Percentiles rank a stretch among this genome's conserved stretches.
phyloP scores from a whole-genome alignment of 2,113 vertebrate genomes.

The Tympanuchus pallidicinctus region DNA sequence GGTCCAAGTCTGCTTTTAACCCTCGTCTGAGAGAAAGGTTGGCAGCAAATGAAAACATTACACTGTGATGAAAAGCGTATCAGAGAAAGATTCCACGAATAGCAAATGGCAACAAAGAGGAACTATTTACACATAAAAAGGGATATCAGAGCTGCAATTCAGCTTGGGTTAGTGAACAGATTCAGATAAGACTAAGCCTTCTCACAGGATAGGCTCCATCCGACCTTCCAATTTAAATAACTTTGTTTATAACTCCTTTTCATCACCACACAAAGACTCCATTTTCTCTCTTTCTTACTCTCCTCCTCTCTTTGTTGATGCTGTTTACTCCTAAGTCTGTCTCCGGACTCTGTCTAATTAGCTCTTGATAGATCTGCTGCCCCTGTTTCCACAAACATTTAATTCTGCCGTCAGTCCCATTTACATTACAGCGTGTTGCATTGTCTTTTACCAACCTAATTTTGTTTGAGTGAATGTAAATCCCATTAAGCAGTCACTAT shows the following conservation, averaged over 20 bases:
- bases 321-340: slow-evolving; percentile 79
- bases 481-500: slow-evolving; percentile 85
- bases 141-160: slow-evolving; percentile 63
- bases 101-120: slow-evolving; percentile 49
- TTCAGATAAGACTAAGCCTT: slow-evolving; percentile 61
- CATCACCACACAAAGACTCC: slow-evolving; percentile 69
- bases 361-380: slow-evolving; percentile 84
- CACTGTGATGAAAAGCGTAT: background rate
- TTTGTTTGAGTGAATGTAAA: slow-evolving; percentile 86
- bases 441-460: slow-evolving; percentile 85
- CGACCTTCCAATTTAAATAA: slow-evolving; percentile 77
- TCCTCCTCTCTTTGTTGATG: slow-evolving; percentile 74
- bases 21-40: background rate
- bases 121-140: slow-evolving; percentile 32
- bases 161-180: slow-evolving; percentile 64
- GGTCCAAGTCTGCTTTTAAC: background rate
- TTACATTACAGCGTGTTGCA: slow-evolving; percentile 82
- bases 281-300: slow-evolving; percentile 59
- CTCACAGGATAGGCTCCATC: slow-evolving; percentile 65
- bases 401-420: slow-evolving; percentile 82
- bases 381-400: slow-evolving; percentile 86
- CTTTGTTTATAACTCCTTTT: slow-evolving; percentile 75
- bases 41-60: background rate
- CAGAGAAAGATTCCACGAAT: slow-evolving; percentile 23
- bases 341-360: slow-evolving; percentile 85